A percentile compares a stretch with the other conserved stretches of the same genome.
Evolutionary conservation across 2,888 invertebrate species (phyloP).

Genomic region (Micoletzkya japonica): DNA sequence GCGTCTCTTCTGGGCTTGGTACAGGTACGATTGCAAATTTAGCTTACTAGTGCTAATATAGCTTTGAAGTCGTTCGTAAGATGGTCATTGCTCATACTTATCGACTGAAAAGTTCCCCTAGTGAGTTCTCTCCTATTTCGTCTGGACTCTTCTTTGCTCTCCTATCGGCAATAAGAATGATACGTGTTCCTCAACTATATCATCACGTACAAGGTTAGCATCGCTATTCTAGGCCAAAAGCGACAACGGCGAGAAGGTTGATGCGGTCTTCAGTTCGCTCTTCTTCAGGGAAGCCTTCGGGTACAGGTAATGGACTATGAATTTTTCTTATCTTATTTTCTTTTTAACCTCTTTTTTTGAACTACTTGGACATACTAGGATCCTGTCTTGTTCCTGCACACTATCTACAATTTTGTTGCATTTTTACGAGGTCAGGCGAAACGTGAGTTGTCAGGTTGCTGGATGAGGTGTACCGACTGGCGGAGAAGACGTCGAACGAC

Average conservation of each 20-base stretch:
- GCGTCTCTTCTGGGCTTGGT: neutral
- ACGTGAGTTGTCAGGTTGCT: neutral
- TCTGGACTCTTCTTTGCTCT: neutral
- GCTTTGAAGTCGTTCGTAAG: too few relatives aligned
- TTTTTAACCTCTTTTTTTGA: neutral
- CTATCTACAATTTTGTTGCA: too few relatives aligned
- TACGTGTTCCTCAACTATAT: too few relatives aligned
- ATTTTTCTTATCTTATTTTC: too few relatives aligned
- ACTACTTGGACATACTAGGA: neutral
- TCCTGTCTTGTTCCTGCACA: too few relatives aligned
- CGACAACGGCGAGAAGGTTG: neutral
- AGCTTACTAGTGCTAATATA: too few relatives aligned
- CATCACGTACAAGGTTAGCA: too few relatives aligned
- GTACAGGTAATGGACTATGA: too few relatives aligned
- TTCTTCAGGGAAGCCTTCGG: neutral
- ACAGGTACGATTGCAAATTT: too few relatives aligned
- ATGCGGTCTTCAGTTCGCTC: neutral
- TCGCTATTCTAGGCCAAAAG: neutral
- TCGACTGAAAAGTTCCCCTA: too few relatives aligned
- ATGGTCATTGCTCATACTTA: too few relatives aligned
- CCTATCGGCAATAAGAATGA: neutral
- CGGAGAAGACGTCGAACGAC: neutral
- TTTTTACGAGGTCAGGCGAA: neutral
- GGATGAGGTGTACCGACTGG: conserved; percentile 1
- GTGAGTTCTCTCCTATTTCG: too few relatives aligned